Conservation (phyloP, 2,113 vertebrate genomes). For the Salvelinus namaycush region DNA sequence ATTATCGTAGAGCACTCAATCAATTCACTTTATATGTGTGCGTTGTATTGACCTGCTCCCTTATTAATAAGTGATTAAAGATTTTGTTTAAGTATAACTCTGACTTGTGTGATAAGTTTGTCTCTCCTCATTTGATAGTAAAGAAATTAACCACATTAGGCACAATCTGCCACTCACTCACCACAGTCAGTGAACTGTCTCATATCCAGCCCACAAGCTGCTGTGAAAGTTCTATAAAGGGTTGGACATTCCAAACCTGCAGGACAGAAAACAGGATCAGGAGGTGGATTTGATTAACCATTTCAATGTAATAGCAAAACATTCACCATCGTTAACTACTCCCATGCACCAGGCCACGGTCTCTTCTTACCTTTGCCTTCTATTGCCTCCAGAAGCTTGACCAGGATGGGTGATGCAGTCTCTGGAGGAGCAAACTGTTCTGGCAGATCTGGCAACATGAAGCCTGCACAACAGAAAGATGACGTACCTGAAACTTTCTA, state of each 20-base stretch:
- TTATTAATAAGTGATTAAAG: no score
- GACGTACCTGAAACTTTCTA: not conserved
- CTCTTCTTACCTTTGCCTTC: constrained; percentile 86
- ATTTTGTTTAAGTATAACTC: no score
- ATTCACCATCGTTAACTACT: not conserved
- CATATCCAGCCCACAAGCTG: constrained; percentile 75
- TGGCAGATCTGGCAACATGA: constrained; percentile 80
- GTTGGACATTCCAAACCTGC: constrained; percentile 85
- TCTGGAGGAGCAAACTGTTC: constrained; percentile 93
- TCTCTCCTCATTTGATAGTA: no score
- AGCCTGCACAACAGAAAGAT: constrained; percentile 64
- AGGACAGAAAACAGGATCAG: not conserved
- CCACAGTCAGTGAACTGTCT: constrained; percentile 87
- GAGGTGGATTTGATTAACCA: not conserved
- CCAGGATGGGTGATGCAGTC: constrained; percentile 81
- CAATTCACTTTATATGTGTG: no score
- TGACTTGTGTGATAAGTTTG: no score
- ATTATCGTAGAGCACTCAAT: no score
- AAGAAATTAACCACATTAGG: no score
- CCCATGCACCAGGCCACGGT: not conserved
- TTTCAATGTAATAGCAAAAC: not conserved
- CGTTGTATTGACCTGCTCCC: no score
- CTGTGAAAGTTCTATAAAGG: constrained; percentile 82
- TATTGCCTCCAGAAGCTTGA: constrained; percentile 86
- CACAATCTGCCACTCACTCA: constrained; percentile 49